Percentiles rank a stretch among this genome's conserved stretches.
Evolutionary conservation across 2,113 vertebrate species (phyloP).

Genomic region (Limnothrissa miodon): DNA sequence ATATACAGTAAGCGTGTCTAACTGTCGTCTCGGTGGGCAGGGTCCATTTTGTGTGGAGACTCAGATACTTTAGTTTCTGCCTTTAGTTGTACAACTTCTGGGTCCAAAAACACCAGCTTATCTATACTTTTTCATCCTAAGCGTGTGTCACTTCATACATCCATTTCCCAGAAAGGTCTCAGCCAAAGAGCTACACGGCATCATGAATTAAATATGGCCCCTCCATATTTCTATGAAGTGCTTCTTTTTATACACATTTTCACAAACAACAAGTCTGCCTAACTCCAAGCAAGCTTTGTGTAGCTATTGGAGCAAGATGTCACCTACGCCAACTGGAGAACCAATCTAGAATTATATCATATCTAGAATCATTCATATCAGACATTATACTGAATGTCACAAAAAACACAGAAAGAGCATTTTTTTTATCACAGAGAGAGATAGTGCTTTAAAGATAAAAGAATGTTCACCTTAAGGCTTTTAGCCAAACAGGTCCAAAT

Average conservation of each 20-base stretch:
- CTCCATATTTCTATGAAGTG: constrained; percentile 32
- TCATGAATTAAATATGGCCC: constrained; percentile 39
- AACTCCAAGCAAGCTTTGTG: not conserved
- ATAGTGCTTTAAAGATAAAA: not conserved
- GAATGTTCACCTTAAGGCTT: constrained; percentile 2
- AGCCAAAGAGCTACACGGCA: not conserved
- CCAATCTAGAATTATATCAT: too few species aligned
- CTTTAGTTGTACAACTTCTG: not conserved
- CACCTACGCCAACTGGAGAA: not conserved
- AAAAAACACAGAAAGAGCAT: not conserved
- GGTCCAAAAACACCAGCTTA: not conserved
- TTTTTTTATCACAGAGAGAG: not conserved
- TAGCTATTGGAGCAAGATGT: not conserved
- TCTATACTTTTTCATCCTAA: not conserved
- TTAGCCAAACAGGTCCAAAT: constrained; percentile 20
- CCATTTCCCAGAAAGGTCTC: not conserved
- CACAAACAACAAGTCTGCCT: not conserved
- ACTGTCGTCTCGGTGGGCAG: not conserved
- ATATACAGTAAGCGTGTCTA: not conserved
- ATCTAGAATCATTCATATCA: not conserved
- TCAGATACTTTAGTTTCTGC: not conserved
- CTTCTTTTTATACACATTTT: constrained; percentile 32
- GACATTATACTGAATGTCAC: not conserved
- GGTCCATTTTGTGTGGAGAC: not conserved
- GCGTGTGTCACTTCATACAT: not conserved